These are phyloP conservation scores for Clinocottus analis DNA, from an alignment of 2,113 vertebrate species.

Conservation along the genomic window DNA sequence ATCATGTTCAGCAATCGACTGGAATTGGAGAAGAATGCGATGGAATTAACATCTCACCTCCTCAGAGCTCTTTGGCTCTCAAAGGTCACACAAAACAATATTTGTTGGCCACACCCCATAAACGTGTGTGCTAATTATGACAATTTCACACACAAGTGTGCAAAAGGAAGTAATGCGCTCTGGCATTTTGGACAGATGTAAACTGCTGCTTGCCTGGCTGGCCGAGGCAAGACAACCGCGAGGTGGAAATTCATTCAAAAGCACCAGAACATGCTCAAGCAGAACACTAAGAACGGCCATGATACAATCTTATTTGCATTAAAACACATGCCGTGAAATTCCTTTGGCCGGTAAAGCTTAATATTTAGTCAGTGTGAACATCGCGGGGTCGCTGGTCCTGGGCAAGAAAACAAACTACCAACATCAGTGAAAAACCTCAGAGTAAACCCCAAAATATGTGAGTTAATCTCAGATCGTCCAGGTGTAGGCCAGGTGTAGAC, in stretches of 20 bases:
- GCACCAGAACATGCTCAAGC: no score
- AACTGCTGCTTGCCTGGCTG: background rate
- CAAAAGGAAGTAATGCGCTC: no score
- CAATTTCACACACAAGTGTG: no score
- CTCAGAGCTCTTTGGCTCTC: background rate
- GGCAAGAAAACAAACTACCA: no score
- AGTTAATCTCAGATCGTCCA: background rate
- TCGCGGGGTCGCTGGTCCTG: no score
- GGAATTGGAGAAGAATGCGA: background rate
- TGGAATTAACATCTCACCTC: background rate
- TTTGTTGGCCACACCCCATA: no score
- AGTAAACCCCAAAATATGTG: background rate
- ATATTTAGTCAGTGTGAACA: constrained; percentile 8
- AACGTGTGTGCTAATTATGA: no score
- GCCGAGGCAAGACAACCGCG: background rate
- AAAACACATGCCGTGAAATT: no score
- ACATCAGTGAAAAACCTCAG: background rate
- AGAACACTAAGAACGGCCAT: no score
- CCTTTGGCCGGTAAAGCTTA: background rate
- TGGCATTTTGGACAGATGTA: background rate
- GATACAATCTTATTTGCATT: no score
- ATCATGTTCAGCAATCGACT: background rate
- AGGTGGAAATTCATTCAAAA: background rate
- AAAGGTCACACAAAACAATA: no score
- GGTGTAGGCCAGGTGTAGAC: background rate